Evolutionary conservation across 1,140 invertebrate species (phyloP).

Genomic region (Tribolium madens): DNA sequence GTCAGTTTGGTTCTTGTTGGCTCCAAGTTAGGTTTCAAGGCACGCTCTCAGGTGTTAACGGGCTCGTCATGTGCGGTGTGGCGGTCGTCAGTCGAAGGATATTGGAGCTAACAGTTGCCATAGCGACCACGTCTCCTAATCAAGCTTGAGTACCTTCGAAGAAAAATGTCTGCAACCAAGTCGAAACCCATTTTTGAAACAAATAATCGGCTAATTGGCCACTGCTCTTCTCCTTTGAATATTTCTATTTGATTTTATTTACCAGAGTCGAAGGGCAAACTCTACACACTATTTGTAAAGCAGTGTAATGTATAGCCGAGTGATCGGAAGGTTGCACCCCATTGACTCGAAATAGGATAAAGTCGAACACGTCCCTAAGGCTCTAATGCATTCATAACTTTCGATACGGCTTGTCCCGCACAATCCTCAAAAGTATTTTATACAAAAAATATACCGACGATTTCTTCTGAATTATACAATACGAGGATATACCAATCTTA

Average conservation of each 20-base stretch:
- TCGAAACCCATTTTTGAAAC: constrained; percentile 2
- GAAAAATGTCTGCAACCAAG: constrained; percentile 36
- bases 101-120: constrained; percentile 36
- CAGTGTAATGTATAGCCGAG: constrained; percentile 41
- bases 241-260: constrained; percentile 25
- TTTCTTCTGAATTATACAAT: constrained; percentile 42
- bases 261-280: constrained; percentile 29
- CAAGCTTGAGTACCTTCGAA: constrained; percentile 25
- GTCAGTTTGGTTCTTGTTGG: constrained; percentile 11
- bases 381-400: constrained; percentile 53
- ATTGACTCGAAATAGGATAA: constrained; percentile 44
- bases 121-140: constrained; percentile 28
- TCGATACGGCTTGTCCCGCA: constrained; percentile 49
- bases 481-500: constrained; percentile 28
- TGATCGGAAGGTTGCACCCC: constrained; percentile 47
- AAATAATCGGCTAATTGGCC: too few relatives aligned
- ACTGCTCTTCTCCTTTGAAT: constrained; percentile 7
- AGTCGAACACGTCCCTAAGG: constrained; percentile 48
- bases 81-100: constrained; percentile 32
- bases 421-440: constrained; percentile 48
- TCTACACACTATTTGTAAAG: constrained; percentile 42
- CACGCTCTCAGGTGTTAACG: constrained; percentile 35
- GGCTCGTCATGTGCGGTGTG: constrained; percentile 33
- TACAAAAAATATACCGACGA: constrained; percentile 41
- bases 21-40: constrained; percentile 5